Evolutionary conservation across 2,888 invertebrate genomes (phyloP).

Genomic region (Invenusta paracnida): DNA sequence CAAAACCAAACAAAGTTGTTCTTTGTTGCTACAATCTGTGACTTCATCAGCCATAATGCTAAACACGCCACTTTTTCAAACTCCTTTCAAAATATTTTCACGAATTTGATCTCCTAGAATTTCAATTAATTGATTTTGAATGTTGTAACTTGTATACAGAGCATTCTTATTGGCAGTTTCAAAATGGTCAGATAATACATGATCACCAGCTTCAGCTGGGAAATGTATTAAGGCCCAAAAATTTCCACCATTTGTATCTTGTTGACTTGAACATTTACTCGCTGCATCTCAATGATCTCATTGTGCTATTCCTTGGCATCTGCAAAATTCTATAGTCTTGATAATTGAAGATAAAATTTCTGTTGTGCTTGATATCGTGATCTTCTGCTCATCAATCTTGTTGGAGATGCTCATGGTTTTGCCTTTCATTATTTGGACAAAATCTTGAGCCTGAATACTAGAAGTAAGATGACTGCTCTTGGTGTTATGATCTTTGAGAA

Average conservation of each 20-base stretch:
- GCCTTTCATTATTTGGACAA: no score
- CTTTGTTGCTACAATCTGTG: background rate
- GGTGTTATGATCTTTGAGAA: no score
- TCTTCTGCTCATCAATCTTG: no score
- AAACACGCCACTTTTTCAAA: background rate
- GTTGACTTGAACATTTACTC: no score
- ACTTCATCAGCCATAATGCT: constrained; percentile 9
- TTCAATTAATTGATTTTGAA: background rate
- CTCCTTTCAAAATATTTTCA: background rate
- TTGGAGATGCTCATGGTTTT: no score
- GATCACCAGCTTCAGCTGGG: background rate
- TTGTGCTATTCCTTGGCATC: no score
- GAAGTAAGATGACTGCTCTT: no score
- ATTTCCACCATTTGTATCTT: background rate
- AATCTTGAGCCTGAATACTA: no score
- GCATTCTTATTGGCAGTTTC: background rate
- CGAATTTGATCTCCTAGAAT: background rate
- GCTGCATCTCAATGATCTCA: no score
- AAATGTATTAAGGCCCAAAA: constrained; percentile 1
- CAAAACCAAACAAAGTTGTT: background rate
- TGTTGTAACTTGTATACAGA: background rate
- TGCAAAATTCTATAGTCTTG: no score
- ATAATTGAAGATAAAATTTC: no score
- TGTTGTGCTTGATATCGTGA: no score
- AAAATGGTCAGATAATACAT: background rate